Evolutionary conservation across 2,113 vertebrate genomes (phyloP).

Genomic region (Seriola quinqueradiata): DNA sequence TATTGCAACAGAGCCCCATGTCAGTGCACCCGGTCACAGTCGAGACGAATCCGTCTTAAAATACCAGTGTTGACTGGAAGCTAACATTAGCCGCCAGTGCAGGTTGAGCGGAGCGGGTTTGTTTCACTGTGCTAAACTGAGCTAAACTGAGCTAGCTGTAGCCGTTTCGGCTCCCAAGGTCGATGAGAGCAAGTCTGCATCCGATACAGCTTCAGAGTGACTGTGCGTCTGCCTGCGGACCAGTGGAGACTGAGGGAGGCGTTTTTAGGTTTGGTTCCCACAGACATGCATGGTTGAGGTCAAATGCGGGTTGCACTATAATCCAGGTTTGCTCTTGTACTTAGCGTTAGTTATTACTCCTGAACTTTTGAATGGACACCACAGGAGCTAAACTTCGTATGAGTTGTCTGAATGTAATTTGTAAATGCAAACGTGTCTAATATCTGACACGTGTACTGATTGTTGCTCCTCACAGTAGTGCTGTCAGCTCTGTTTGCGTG

Average conservation of each 20-base stretch:
- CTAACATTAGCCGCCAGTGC: slow-evolving; percentile 49
- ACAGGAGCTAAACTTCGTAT: background rate
- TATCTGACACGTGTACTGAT: too few relatives aligned
- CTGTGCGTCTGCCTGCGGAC: background rate
- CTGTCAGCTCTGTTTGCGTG: background rate
- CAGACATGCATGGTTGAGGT: slow-evolving; percentile 1
- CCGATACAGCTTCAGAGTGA: background rate
- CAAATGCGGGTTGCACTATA: background rate
- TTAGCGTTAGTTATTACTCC: too few relatives aligned
- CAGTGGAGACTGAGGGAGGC: accelerated
- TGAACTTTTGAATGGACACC: background rate
- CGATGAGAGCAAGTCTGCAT: slow-evolving; percentile 68
- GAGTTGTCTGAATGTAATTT: too few relatives aligned
- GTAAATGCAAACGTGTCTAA: too few relatives aligned
- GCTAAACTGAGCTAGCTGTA: slow-evolving; percentile 62
- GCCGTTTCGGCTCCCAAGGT: slow-evolving; percentile 74
- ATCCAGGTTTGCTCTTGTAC: background rate
- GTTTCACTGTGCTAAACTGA: slow-evolving; percentile 45
- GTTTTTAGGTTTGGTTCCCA: too few relatives aligned
- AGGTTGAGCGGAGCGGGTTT: background rate
- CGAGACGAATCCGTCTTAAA: accelerated
- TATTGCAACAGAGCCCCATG: accelerated
- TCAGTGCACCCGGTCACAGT: background rate
- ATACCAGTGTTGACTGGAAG: background rate
- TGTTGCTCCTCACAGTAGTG: background rate